Percentiles rank a stretch among this genome's conserved stretches.
These are phyloP conservation scores for Aromia moschata DNA, from an alignment of 2,888 invertebrate species.

Conservation along the genomic window DNA sequence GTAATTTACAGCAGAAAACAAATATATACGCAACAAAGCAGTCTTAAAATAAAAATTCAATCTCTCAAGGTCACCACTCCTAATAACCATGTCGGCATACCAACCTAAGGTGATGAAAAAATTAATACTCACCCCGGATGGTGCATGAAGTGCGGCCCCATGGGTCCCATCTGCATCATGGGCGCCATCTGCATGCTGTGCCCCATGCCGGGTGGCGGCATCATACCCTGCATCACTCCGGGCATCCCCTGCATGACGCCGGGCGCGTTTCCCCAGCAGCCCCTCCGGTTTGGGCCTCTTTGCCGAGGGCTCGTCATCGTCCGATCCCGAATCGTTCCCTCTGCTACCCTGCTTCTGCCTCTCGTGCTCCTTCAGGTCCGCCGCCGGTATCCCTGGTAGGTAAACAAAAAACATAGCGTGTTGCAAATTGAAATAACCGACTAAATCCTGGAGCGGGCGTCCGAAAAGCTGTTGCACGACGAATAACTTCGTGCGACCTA, in stretches of 20 bases:
- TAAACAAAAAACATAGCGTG: slow-evolving; percentile 37
- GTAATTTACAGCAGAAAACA: no score
- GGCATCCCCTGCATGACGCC: slow-evolving; percentile 69
- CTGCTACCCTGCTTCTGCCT: slow-evolving; percentile 75
- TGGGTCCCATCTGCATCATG: slow-evolving; percentile 72
- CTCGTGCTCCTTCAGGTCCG: slow-evolving; percentile 94
- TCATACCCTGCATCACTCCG: slow-evolving; percentile 73
- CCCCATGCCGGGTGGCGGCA: slow-evolving; percentile 62
- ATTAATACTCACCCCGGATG: slow-evolving; percentile 66
- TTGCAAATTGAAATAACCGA: background rate
- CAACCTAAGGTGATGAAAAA: background rate
- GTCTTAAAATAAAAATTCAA: no score
- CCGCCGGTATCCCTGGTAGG: slow-evolving; percentile 80
- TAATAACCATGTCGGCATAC: background rate
- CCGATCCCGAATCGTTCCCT: slow-evolving; percentile 69
- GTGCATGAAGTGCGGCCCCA: slow-evolving; percentile 80
- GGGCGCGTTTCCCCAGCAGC: slow-evolving; percentile 72
- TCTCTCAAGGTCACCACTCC: no score
- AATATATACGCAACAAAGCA: no score
- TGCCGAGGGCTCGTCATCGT: slow-evolving; percentile 83
- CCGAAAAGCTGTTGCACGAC: slow-evolving; percentile 22
- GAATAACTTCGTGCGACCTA: slow-evolving; percentile 29
- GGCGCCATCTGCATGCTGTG: slow-evolving; percentile 65
- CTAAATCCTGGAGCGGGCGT: background rate
- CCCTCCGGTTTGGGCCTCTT: slow-evolving; percentile 79